Percentiles rank a stretch among this genome's conserved stretches.
These are phyloP conservation scores for Araneus ventricosus DNA, from an alignment of 1,140 invertebrate genomes.

Conservation along the genomic window DNA sequence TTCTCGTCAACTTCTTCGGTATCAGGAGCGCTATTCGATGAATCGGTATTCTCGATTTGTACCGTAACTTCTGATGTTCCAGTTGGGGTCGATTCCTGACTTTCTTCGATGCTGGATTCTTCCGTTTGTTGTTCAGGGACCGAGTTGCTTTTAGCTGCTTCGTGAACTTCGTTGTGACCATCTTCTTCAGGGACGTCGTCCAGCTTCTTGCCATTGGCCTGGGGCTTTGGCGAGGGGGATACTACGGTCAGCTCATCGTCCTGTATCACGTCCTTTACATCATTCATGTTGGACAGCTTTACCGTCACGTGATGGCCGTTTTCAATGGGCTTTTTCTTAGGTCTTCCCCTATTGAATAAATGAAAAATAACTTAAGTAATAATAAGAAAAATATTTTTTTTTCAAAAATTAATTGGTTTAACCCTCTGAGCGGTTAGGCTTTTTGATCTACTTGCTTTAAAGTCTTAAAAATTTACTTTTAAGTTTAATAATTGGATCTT, in stretches of 20 bases:
- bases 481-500: too few species aligned
- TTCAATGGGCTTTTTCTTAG: background rate
- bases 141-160: too few species aligned
- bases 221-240: conserved; percentile 38
- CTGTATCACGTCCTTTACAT: background rate
- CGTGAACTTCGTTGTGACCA: background rate
- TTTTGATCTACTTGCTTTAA: too few species aligned
- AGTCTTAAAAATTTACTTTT: too few species aligned
- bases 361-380: background rate
- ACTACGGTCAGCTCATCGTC: conserved; percentile 12
- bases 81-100: background rate
- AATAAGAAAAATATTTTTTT: too few species aligned
- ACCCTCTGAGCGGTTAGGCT: too few species aligned
- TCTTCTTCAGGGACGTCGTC: conserved; percentile 57
- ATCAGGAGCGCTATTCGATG: background rate
- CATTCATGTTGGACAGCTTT: conserved; percentile 11
- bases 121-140: background rate
- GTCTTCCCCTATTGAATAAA: background rate
- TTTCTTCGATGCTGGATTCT: background rate
- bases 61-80: background rate
- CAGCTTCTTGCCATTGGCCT: conserved; percentile 60
- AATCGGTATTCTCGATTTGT: background rate
- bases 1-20: conserved; percentile 28
- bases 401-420: too few species aligned
- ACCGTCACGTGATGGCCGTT: conserved; percentile 25